Evolutionary conservation across 2,797 vertebrate species (phyloP).

Genomic region (Florisuga fusca): DNA sequence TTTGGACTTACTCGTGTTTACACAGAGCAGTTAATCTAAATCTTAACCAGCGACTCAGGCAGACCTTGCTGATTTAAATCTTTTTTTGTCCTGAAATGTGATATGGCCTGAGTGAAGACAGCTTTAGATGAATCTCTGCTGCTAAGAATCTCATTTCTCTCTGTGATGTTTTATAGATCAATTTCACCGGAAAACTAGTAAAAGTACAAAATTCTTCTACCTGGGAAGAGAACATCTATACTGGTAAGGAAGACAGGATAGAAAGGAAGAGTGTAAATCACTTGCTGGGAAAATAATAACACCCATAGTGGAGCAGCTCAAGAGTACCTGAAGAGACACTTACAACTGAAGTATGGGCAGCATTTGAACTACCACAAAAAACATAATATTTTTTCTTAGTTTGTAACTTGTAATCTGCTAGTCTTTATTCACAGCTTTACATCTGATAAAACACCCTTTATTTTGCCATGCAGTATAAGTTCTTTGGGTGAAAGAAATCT

Average conservation of each 20-base stretch:
- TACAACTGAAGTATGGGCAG: background rate
- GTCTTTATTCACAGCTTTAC: slow-evolving; percentile 1
- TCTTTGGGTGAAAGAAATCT: background rate
- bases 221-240: slow-evolving; percentile 3
- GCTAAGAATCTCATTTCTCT: slow-evolving; percentile 20
- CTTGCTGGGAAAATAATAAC: background rate
- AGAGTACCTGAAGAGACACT: background rate
- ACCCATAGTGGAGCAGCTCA: background rate
- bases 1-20: slow-evolving; percentile 33
- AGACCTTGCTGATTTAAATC: background rate
- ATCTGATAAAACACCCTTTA: background rate
- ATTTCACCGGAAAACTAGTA: slow-evolving; percentile 40
- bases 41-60: background rate
- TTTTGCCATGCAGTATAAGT: background rate
- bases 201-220: slow-evolving; percentile 11
- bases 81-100: background rate
- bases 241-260: background rate
- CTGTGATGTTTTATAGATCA: slow-evolving; percentile 1
- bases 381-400: background rate
- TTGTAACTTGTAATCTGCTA: slow-evolving; percentile 21
- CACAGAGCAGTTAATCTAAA: slow-evolving; percentile 17
- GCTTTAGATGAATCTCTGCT: background rate
- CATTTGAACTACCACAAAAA: slow-evolving; percentile 33
- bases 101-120: background rate
- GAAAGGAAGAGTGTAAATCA: background rate